These are phyloP conservation scores for Julus scanicus DNA, from an alignment of 2,888 invertebrate species.

Conservation along the genomic window DNA sequence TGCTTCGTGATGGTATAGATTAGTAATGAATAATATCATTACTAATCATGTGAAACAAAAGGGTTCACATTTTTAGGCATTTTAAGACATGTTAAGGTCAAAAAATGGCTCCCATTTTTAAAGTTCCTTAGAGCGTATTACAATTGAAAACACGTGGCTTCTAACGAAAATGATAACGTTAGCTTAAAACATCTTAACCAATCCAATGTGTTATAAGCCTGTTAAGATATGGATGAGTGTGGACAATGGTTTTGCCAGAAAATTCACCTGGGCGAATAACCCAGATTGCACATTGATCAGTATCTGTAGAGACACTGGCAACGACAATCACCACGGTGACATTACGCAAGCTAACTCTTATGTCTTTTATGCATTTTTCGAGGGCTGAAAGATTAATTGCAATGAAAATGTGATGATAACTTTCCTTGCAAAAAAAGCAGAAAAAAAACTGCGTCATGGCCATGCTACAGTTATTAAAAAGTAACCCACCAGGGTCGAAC, in stretches of 20 bases:
- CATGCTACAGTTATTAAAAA: not conserved
- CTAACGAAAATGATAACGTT: too few relatives aligned
- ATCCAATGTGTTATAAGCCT: too few relatives aligned
- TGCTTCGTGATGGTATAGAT: too few relatives aligned
- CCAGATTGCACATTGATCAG: not conserved
- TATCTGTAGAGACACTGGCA: not conserved
- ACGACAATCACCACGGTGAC: not conserved
- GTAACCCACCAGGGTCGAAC: not conserved
- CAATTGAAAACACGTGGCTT: too few relatives aligned
- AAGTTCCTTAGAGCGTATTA: too few relatives aligned
- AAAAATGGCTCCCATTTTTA: too few relatives aligned
- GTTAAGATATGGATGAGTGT: not conserved
- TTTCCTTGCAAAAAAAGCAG: not conserved
- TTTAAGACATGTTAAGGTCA: too few relatives aligned
- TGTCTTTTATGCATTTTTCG: not conserved
- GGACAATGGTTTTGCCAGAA: not conserved
- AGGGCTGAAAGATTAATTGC: not conserved
- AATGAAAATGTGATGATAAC: not conserved
- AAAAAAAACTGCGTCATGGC: not conserved
- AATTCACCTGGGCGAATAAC: not conserved
- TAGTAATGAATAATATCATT: too few relatives aligned
- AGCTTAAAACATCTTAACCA: too few relatives aligned
- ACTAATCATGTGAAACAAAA: too few relatives aligned
- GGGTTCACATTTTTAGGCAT: too few relatives aligned
- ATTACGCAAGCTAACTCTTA: not conserved